Evolutionary conservation across 2,888 invertebrate species (phyloP).

Genomic region (Apodemia hepburni): DNA sequence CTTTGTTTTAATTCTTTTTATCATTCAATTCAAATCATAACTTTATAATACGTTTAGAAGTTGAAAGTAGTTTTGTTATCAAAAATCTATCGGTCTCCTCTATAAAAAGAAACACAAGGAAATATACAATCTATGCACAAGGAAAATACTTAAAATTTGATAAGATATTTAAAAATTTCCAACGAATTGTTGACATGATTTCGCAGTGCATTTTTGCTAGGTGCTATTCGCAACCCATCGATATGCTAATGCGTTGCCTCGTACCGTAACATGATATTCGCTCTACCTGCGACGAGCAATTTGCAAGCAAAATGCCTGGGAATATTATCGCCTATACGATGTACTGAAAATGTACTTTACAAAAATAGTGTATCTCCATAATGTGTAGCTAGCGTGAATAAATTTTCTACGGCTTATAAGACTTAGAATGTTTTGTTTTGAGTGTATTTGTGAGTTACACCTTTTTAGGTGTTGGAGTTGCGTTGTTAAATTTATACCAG

Average conservation of each 20-base stretch:
- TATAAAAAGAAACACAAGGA: no score
- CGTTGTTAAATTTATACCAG: no score
- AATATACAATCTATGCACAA: no score
- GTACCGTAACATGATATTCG: constrained; percentile 44
- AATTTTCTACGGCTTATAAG: background rate
- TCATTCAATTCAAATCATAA: no score
- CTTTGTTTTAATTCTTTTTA: no score
- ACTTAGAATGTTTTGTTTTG: background rate
- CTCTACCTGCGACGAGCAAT: constrained; percentile 50
- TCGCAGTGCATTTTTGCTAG: constrained; percentile 43
- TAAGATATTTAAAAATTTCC: background rate
- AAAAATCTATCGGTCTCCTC: no score
- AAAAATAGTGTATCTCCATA: constrained; percentile 3
- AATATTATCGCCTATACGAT: constrained; percentile 31
- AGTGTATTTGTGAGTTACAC: background rate
- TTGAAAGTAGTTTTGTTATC: no score
- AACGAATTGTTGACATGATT: constrained; percentile 15
- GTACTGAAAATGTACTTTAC: constrained; percentile 20
- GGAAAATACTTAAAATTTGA: no score
- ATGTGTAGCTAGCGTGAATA: background rate
- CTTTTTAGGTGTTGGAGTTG: background rate
- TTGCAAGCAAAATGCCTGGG: constrained; percentile 55
- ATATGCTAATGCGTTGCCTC: constrained; percentile 50
- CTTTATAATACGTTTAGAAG: no score
- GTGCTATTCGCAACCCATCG: constrained; percentile 43